Base-by-base conservation (phyloP, 2,888 invertebrate genomes). In the Drosophila robusta region DNA sequence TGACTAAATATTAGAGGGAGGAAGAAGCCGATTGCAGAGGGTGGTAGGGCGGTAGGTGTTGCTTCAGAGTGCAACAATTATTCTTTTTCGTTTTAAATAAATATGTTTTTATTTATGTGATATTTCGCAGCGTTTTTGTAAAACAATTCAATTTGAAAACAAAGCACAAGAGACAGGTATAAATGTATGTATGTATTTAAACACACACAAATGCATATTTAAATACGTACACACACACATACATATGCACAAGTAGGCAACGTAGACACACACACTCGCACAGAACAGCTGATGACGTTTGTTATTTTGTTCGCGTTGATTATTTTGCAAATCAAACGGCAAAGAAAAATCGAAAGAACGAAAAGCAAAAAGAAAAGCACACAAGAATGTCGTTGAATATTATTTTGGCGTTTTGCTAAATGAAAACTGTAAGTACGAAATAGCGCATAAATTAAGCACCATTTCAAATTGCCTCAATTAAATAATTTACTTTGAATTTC, bases 251-350 rank as follows among this genome's bases (percentile, higher is more conserved):
- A 52, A 70, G 41, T 29, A 65, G 46, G 54, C 63, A 63, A 66
- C 62, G 49, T 58, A 69, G 50, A 41, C 47, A 64, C 41, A 57
- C 52, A 67, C 69, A 70, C 66, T 64, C 32, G 22, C 73, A 60
- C 46, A 70, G 47, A 83, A 83, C 83, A 83, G 83, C 83, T 83
- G 85, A 83, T 83, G 83, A 83, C 83, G 83, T 83, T 83, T 82
- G 83, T 85, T 83, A 75, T 85, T 84, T 86, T 79, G 70, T 67
- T 73, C 75, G 84, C 75, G 67, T 61, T 64, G 81, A 72, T 70
- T 80, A 68, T 64, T 64, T 76, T 65, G 50, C 55, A 55, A 65
- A 66, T 52, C 61, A 71, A 67, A 76, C 38, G 55, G 41, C 42
- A 70, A 73, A 60, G 57, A 63, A 66, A 58, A 66, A 39, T 38